Percentiles rank a stretch among this genome's conserved stretches.
These are phyloP conservation scores for Coreius guichenoti DNA, from an alignment of 2,797 vertebrate genomes.

Conservation along the genomic window DNA sequence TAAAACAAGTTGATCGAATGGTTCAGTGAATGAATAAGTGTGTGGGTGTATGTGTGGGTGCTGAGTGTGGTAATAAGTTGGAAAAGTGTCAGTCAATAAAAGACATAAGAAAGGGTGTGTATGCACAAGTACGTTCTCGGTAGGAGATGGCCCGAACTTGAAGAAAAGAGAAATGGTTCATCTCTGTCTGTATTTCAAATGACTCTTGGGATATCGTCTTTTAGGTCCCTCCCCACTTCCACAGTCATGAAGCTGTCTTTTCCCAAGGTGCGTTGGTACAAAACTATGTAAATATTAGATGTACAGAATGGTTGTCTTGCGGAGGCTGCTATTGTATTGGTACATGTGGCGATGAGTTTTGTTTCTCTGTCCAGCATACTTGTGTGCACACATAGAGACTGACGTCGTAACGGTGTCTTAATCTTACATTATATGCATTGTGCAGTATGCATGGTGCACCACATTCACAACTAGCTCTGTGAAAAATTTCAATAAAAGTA, in stretches of 20 bases:
- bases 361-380: neutral
- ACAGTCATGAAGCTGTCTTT: constrained; percentile 19
- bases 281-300: constrained; percentile 41
- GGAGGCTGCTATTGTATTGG: constrained; percentile 57
- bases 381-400: constrained; percentile 13
- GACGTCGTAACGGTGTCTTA: neutral
- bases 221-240: neutral
- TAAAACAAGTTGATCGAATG: neutral
- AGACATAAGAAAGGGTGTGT: neutral
- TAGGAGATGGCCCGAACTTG: neutral
- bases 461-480: constrained; percentile 54
- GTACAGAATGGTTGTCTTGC: constrained; percentile 57
- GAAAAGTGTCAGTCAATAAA: neutral
- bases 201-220: constrained; percentile 10
- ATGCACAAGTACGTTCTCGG: neutral
- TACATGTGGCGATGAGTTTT: constrained; percentile 14
- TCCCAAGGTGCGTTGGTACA: neutral
- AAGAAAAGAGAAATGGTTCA: neutral
- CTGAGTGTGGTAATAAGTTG: neutral
- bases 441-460: constrained; percentile 40
- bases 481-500: constrained; percentile 58
- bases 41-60: neutral
- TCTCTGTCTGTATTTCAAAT: neutral
- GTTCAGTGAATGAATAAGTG: constrained; percentile 1
- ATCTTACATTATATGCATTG: constrained; percentile 30